Conservation (phyloP, 2,113 vertebrate species). For the Girardinichthys multiradiatus region DNA sequence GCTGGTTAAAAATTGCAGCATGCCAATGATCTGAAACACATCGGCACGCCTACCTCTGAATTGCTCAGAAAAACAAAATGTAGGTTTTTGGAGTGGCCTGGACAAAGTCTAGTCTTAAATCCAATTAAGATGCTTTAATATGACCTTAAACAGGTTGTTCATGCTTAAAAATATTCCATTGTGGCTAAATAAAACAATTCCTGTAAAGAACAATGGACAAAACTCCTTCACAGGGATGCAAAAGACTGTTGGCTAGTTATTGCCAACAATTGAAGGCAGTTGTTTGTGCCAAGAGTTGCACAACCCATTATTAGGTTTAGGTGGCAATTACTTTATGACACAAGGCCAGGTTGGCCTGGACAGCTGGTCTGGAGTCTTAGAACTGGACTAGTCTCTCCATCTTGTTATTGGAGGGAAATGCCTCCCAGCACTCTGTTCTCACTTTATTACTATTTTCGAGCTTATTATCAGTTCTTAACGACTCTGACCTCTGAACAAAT, state of each 20-base stretch:
- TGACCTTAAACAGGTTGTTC: background rate
- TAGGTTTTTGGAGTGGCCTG: too few species aligned
- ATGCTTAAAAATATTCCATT: background rate
- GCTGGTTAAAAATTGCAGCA: background rate
- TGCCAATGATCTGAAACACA: too few species aligned
- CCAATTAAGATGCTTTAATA: too few species aligned
- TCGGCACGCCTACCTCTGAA: too few species aligned
- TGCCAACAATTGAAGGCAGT: background rate
- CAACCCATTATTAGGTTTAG: background rate
- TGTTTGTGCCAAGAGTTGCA: background rate
- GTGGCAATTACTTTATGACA: background rate
- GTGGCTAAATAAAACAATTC: background rate
- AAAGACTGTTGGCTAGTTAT: background rate
- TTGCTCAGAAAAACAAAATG: too few species aligned
- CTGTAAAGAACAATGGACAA: background rate
- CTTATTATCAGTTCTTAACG: conserved; percentile 1
- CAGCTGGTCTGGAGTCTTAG: background rate
- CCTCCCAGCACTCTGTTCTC: conserved; percentile 14
- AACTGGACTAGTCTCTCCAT: background rate
- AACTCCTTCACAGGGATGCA: background rate
- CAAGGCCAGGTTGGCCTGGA: too few species aligned
- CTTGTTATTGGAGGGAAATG: conserved; percentile 11
- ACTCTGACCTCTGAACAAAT: conserved; percentile 12
- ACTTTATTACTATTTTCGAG: conserved; percentile 21
- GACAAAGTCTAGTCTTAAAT: too few species aligned